phyloP scores from a whole-genome alignment of 2,797 vertebrate species.

The Megalops cyprinoides region DNA sequence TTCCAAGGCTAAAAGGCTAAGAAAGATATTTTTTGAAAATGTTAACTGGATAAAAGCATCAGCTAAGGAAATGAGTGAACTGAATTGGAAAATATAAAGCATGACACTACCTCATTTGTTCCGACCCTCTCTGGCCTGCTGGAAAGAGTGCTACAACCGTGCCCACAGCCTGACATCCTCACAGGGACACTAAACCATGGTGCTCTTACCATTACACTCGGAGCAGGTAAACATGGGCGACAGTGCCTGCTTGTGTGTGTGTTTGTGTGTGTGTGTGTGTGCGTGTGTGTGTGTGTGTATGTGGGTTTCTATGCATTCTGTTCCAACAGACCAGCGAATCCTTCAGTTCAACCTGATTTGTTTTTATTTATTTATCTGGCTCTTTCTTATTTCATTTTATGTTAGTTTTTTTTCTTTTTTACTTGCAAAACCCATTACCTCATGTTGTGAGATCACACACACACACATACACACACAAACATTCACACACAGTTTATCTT shows the following conservation, averaged over 20 bases:
- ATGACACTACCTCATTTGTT: too few species aligned
- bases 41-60: too few species aligned
- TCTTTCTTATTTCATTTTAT: conserved; percentile 30
- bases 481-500: conserved; percentile 35
- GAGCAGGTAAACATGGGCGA: not conserved
- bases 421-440: conserved; percentile 52
- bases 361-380: conserved; percentile 36
- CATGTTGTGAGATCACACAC: conserved; percentile 57
- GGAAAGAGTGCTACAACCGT: too few species aligned
- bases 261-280: not conserved
- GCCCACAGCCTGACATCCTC: too few species aligned
- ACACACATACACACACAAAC: not conserved
- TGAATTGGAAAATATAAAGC: too few species aligned
- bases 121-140: too few species aligned
- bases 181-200: too few species aligned
- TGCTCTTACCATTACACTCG: not conserved
- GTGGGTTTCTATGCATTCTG: not conserved
- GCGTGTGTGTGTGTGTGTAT: not conserved
- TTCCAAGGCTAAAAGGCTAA: too few species aligned
- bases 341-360: conserved; percentile 8
- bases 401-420: too few species aligned
- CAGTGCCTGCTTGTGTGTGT: not conserved
- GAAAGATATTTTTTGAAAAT: too few species aligned
- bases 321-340: conserved; percentile 22
- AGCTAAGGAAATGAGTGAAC: too few species aligned